These are phyloP conservation scores for Rhizomys pruinosus DNA, from an alignment of 2,113 vertebrate genomes.

Conservation along the genomic window DNA sequence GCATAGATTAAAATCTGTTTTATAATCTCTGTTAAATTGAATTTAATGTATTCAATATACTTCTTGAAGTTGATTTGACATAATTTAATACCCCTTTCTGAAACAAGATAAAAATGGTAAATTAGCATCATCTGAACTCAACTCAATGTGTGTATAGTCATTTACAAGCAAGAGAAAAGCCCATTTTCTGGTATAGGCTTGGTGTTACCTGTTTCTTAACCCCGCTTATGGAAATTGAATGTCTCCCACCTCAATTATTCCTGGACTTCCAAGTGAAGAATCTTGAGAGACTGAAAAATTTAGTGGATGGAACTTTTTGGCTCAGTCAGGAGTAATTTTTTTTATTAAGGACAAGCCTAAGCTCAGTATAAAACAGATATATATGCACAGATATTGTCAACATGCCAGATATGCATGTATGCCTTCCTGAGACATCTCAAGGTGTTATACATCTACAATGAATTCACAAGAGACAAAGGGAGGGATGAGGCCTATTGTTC, in stretches of 20 bases:
- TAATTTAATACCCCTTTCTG: conserved; percentile 14
- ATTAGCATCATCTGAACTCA: conserved; percentile 43
- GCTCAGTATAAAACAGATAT: conserved; percentile 41
- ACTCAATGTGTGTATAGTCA: conserved; percentile 27
- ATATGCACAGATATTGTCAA: neutral
- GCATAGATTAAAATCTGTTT: conserved; percentile 46
- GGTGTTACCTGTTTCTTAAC: conserved; percentile 33
- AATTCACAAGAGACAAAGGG: neutral
- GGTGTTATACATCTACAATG: neutral
- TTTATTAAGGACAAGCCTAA: neutral
- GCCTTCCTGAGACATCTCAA: neutral
- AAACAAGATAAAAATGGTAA: conserved; percentile 43
- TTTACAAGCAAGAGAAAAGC: conserved; percentile 54
- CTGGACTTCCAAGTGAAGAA: conserved; percentile 37
- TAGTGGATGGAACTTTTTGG: conserved; percentile 17
- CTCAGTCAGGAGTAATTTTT: conserved; percentile 31
- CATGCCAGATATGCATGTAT: neutral
- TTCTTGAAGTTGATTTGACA: conserved; percentile 66
- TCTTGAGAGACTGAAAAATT: conserved; percentile 28
- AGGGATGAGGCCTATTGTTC: no score
- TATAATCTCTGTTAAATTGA: conserved; percentile 63
- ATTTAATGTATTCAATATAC: conserved; percentile 49
- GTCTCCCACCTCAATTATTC: conserved; percentile 11
- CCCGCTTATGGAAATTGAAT: conserved; percentile 56
- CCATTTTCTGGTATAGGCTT: conserved; percentile 45